phyloP scores from a whole-genome alignment of 2,113 vertebrate species.

The Triplophysa siluroides region DNA sequence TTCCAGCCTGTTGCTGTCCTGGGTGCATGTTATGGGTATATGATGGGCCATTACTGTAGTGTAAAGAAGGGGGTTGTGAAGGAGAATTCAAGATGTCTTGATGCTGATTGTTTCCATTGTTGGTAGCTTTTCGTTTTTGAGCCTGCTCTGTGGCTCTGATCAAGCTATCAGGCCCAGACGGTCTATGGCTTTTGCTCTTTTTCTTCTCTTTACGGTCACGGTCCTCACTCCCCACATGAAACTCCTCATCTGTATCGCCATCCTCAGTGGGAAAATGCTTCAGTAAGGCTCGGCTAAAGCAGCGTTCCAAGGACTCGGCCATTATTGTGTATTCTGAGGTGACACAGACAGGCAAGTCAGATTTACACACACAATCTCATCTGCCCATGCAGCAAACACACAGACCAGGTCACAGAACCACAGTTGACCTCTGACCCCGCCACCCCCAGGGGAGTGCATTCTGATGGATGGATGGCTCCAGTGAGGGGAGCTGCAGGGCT shows the following conservation, averaged over 20 bases:
- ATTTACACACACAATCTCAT: slow-evolving; percentile 10
- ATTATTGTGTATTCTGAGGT: slow-evolving; percentile 92
- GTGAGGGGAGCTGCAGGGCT: slow-evolving; percentile 69
- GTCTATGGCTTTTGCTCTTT: slow-evolving; percentile 71
- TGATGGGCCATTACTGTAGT: slow-evolving; percentile 68
- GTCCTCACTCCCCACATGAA: slow-evolving; percentile 84
- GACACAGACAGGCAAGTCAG: slow-evolving; percentile 26
- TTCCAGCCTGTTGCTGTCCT: slow-evolving; percentile 61
- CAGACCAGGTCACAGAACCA: slow-evolving; percentile 70
- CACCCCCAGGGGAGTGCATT: slow-evolving; percentile 63
- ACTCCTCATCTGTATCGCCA: slow-evolving; percentile 95
- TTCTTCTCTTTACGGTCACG: slow-evolving; percentile 87
- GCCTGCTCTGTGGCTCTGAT: slow-evolving; percentile 77
- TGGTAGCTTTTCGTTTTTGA: slow-evolving; percentile 73
- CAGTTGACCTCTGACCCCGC: slow-evolving; percentile 65
- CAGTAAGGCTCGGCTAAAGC: slow-evolving; percentile 90
- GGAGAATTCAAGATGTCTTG: slow-evolving; percentile 57
- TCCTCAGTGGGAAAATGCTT: slow-evolving; percentile 97
- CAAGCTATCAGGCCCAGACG: slow-evolving; percentile 77
- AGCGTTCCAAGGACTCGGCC: slow-evolving; percentile 92
- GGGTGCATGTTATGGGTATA: slow-evolving; percentile 68
- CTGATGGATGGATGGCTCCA: slow-evolving; percentile 75
- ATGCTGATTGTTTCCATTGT: slow-evolving; percentile 64
- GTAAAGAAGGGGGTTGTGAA: slow-evolving; percentile 58
- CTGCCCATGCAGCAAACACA: slow-evolving; percentile 48